Percentiles rank a stretch among this genome's conserved stretches.
phyloP scores from a whole-genome alignment of 37 sponge, comb jelly and placozoan species.

The Agelas oroides region DNA sequence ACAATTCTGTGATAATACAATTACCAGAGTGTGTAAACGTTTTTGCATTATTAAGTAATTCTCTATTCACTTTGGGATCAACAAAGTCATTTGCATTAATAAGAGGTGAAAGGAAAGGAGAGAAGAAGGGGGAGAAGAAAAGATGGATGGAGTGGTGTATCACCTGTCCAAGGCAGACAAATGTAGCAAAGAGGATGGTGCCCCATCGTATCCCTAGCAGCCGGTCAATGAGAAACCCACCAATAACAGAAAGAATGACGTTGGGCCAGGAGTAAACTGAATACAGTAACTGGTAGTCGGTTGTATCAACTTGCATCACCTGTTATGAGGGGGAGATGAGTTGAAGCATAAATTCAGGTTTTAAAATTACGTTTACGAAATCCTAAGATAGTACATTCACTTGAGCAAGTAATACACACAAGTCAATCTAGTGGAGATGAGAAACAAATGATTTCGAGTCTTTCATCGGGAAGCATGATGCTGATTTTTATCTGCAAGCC shows the following conservation, averaged over 20 bases:
- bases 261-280: conserved; percentile 99
- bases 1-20: too few species aligned
- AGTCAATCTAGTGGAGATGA: too few species aligned
- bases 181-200: conserved; percentile 72
- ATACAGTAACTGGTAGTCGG: conserved; percentile 84
- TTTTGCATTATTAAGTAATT: too few species aligned
- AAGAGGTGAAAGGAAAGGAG: not conserved
- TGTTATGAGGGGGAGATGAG: conserved; percentile 4
- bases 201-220: conserved; percentile 92
- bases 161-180: conserved; percentile 87
- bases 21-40: too few species aligned
- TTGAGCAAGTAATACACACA: too few species aligned
- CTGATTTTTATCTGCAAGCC: too few species aligned
- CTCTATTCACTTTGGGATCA: not conserved
- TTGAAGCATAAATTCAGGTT: too few species aligned
- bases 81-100: not conserved
- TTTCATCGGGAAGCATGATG: too few species aligned
- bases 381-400: too few species aligned
- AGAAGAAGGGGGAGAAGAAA: not conserved
- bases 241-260: conserved; percentile 94
- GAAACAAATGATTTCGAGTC: too few species aligned
- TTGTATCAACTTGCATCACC: conserved; percentile 68
- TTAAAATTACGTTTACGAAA: too few species aligned
- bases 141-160: not conserved
- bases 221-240: conserved; percentile 94